These are phyloP conservation scores for Phalacrocorax carbo DNA, from an alignment of 2,113 vertebrate species.

Conservation along the genomic window DNA sequence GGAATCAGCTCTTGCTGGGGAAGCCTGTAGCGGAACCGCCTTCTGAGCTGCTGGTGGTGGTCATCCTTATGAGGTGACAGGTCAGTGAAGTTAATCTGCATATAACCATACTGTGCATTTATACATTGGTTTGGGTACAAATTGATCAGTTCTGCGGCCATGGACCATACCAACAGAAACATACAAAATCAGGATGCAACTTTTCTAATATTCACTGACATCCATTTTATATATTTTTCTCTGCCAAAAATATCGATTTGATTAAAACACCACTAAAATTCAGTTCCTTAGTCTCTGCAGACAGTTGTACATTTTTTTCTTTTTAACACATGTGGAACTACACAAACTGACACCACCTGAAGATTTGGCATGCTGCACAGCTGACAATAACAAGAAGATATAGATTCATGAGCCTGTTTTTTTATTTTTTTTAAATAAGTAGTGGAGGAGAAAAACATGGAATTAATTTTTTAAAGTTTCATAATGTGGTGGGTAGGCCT, in stretches of 20 bases:
- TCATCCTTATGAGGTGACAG: neutral
- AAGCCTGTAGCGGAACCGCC: neutral
- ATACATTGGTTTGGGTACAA: neutral
- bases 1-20: neutral
- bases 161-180: neutral
- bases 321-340: neutral
- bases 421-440: neutral
- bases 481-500: neutral
- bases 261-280: neutral
- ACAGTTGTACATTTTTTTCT: neutral
- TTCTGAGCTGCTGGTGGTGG: neutral
- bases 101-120: neutral
- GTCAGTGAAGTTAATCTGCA: neutral
- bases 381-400: neutral
- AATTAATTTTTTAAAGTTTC: neutral
- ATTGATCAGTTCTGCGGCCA: neutral
- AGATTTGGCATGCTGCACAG: neutral
- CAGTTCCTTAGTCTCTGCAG: neutral
- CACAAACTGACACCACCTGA: neutral
- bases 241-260: neutral
- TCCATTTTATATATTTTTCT: neutral
- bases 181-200: neutral
- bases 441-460: neutral
- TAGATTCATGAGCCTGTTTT: neutral
- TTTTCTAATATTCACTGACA: neutral